Percentiles rank a stretch among this genome's conserved stretches.
Evolutionary conservation across 2,888 invertebrate species (phyloP).

Genomic region (Axea sp.): DNA sequence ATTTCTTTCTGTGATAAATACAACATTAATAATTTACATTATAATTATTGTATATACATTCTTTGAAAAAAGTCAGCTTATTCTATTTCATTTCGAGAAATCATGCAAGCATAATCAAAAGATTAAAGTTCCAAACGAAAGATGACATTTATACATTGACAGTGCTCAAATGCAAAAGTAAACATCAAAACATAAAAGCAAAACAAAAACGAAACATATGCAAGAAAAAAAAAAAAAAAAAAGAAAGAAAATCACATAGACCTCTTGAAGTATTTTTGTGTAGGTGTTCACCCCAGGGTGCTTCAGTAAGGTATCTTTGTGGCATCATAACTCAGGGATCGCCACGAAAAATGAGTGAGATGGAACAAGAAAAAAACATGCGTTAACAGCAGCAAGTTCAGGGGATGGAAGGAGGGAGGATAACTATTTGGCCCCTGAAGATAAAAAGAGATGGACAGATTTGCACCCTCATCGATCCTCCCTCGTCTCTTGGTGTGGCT

Average conservation of each 20-base stretch:
- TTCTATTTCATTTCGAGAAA: background rate
- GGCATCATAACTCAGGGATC: conserved; percentile 18
- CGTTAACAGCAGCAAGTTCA: conserved; percentile 69
- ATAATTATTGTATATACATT: too few species aligned
- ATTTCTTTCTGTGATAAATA: too few species aligned
- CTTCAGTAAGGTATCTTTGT: conserved; percentile 14
- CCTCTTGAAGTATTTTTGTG: conserved; percentile 10
- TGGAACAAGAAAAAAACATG: conserved; percentile 68
- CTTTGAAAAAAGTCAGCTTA: too few species aligned
- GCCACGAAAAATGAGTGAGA: conserved; percentile 24
- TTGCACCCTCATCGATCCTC: conserved; percentile 68
- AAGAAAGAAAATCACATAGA: background rate
- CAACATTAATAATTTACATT: too few species aligned
- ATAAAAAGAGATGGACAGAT: conserved; percentile 53
- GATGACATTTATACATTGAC: conserved; percentile 1
- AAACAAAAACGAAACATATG: too few species aligned
- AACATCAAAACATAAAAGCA: conserved; percentile 7
- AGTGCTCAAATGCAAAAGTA: conserved; percentile 7
- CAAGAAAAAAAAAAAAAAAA: background rate
- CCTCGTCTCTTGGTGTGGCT: conserved; percentile 39
- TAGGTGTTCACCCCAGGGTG: conserved; percentile 26
- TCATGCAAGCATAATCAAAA: background rate
- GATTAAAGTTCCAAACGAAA: conserved; percentile 14
- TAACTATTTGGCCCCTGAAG: conserved; percentile 56
- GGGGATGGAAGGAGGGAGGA: conserved; percentile 27